Evolutionary conservation across 2,888 invertebrate genomes (phyloP), one percentile per base, ranked within the genome.

Genomic region (Doris montereyensis): DNA sequence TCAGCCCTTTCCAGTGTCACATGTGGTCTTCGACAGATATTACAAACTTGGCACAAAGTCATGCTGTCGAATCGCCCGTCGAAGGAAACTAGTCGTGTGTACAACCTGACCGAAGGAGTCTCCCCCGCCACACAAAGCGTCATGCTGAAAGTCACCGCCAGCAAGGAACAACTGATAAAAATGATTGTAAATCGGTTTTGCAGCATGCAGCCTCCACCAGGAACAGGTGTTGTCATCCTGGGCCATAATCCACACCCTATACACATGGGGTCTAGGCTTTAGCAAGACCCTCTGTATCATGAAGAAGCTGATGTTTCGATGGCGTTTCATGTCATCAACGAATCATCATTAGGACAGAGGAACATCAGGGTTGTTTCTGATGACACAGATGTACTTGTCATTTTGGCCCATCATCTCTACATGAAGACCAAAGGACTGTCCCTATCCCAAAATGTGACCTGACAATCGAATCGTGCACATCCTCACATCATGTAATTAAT

Each of bases 31-130:
- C 8, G 26, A 68, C 68, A 26, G 30, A 28, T 68, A 68, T 30
- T 68, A 28, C 30, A 30, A 26, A 30, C 68, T 68, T n/a, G n/a
- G 68, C 68, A 68, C 68, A 34, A 72, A 72, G 71, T 34, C 71
- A 72, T 72, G 52, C 41, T 72, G 52, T 72, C 52, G 26, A n/a
- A 21, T 24, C 35, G 68, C 30, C 0, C 30, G 32, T n/a, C 32
- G 34, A 32, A 68, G 41, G 41, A 41, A 71, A 35, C 41, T 26
- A 41, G 21, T 41, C 52, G 52, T 2, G 8, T 41, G 21, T 72
- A 24, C 52, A 21, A 24, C 34, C 41, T 41, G 34, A 34, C 34
- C 28, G 34, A 24, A 41, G 1, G 41, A 10, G 17, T 41, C 28
- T 41, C 52, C n/a, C 52, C 41, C 41, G 35, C 71, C 28, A 72